phyloP scores from a whole-genome alignment of 2,888 invertebrate genomes.

The Epinotia brunnichana region DNA sequence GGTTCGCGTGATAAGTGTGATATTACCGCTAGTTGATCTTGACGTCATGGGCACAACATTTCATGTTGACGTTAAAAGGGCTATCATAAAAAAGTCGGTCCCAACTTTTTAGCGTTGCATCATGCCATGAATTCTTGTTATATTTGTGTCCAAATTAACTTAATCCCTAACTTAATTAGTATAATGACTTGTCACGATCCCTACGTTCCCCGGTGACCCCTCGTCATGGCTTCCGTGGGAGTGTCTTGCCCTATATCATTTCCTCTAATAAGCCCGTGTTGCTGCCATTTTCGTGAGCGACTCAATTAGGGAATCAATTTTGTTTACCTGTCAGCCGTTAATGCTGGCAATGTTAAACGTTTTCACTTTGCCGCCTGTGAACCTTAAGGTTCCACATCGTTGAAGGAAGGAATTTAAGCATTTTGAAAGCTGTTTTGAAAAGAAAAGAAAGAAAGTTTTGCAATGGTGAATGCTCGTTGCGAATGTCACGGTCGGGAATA shows the following conservation, averaged over 20 bases:
- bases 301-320: slow-evolving; percentile 52
- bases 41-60: neutral
- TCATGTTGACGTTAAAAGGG: neutral
- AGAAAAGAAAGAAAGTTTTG: neutral
- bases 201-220: slow-evolving; percentile 55
- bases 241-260: slow-evolving; percentile 60
- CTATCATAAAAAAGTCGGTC: neutral
- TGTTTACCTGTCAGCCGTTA: slow-evolving; percentile 51
- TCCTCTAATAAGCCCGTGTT: slow-evolving; percentile 58
- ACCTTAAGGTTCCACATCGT: neutral
- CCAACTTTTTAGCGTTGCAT: neutral
- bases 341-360: slow-evolving; percentile 27
- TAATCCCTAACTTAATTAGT: slow-evolving; percentile 61
- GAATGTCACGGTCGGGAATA: neutral
- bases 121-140: neutral
- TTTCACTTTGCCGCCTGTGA: slow-evolving; percentile 7
- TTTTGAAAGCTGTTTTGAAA: neutral
- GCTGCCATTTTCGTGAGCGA: slow-evolving; percentile 45
- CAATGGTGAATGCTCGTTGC: neutral
- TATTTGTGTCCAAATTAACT: slow-evolving; percentile 50
- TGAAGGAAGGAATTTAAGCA: neutral
- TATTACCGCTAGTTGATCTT: neutral
- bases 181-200: slow-evolving; percentile 59
- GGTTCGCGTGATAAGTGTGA: neutral
- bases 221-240: slow-evolving; percentile 52